These are phyloP conservation scores for Trilocha varians DNA, from an alignment of 2,888 invertebrate genomes.

Conservation along the genomic window DNA sequence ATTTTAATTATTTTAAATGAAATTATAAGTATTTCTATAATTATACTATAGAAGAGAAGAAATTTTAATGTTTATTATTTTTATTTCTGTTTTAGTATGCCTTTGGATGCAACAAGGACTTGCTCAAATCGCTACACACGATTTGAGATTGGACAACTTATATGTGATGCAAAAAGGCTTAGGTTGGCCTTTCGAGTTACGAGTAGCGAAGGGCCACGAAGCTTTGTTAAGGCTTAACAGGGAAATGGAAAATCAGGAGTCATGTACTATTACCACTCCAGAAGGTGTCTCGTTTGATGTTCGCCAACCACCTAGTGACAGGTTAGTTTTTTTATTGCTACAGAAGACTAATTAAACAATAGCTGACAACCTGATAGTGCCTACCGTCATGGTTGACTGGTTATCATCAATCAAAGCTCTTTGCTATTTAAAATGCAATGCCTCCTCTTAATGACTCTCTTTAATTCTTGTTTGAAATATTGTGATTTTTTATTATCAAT, in stretches of 20 bases:
- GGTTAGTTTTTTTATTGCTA: too few relatives aligned
- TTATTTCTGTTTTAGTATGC: background rate
- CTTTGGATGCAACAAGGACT: conserved; percentile 10
- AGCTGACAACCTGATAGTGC: too few relatives aligned
- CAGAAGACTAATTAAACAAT: too few relatives aligned
- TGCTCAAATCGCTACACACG: conserved; percentile 19
- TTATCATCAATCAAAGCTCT: too few relatives aligned
- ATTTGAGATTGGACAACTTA: conserved; percentile 31
- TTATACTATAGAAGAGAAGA: too few relatives aligned
- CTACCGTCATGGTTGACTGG: too few relatives aligned
- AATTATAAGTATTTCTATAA: too few relatives aligned
- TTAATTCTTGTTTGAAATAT: too few relatives aligned
- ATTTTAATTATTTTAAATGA: too few relatives aligned
- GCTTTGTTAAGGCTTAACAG: conserved; percentile 40
- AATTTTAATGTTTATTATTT: background rate
- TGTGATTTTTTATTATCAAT: too few relatives aligned
- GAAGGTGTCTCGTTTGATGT: conserved; percentile 35
- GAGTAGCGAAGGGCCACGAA: conserved; percentile 43
- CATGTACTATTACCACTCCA: conserved; percentile 42
- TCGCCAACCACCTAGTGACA: conserved; percentile 29
- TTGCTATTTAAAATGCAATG: too few relatives aligned
- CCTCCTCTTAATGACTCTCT: too few relatives aligned
- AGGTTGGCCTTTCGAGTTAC: conserved; percentile 45
- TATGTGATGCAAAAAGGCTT: conserved; percentile 47
- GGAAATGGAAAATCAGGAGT: conserved; percentile 25